A percentile compares a stretch with the other conserved stretches of the same genome.
phyloP scores from a whole-genome alignment of 2,113 vertebrate species.

The Apistogramma diplotaenia region DNA sequence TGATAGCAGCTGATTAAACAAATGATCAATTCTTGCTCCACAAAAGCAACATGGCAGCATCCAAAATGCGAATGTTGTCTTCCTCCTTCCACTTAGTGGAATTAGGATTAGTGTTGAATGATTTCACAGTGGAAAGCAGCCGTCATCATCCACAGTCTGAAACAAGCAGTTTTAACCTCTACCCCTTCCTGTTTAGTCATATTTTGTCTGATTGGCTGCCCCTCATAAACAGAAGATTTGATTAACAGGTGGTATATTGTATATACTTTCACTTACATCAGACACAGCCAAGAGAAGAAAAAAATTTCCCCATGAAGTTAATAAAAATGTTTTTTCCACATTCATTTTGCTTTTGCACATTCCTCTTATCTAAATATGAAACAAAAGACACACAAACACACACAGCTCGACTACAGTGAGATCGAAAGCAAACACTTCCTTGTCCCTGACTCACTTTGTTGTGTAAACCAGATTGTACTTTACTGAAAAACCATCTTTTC shows the following conservation, averaged over 20 bases:
- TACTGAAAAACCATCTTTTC: background rate
- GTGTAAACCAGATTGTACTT: background rate
- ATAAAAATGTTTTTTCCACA: background rate
- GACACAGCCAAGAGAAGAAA: background rate
- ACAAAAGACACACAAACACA: background rate
- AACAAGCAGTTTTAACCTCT: background rate
- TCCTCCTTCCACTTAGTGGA: background rate
- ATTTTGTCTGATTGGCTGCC: background rate
- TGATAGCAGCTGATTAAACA: no score
- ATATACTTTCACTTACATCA: background rate
- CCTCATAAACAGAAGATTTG: background rate
- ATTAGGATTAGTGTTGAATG: background rate
- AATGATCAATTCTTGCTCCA: no score
- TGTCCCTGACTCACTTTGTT: background rate
- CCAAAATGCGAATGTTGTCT: background rate
- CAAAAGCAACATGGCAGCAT: no score
- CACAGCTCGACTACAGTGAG: background rate
- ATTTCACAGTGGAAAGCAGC: background rate
- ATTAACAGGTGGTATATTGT: background rate
- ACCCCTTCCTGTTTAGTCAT: background rate
- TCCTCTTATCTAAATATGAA: background rate
- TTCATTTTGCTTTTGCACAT: background rate
- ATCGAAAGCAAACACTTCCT: background rate
- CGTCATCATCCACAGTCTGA: background rate
- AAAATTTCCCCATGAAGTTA: background rate